Conservation (phyloP, 2,113 vertebrate genomes). For the Atherinomorus stipes region DNA sequence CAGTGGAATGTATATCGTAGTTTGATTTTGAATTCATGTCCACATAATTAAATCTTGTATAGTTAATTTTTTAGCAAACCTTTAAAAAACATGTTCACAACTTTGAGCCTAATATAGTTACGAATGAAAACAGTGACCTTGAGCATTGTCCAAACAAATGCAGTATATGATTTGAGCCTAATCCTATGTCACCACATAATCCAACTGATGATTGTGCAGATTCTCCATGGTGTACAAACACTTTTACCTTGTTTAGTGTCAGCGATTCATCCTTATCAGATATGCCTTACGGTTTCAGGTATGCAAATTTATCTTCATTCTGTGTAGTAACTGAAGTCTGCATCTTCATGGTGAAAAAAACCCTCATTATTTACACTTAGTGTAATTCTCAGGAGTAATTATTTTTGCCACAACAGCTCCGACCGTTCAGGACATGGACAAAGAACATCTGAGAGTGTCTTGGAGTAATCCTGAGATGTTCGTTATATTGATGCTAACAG, state of each 20-base stretch:
- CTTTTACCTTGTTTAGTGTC: conserved; percentile 14
- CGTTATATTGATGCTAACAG: no score
- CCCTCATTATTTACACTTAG: not conserved
- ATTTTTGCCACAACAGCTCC: no score
- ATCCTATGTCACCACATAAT: conserved; percentile 47
- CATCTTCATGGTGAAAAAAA: not conserved
- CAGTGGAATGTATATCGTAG: no score
- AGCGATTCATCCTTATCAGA: conserved; percentile 41
- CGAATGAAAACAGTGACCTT: conserved; percentile 33
- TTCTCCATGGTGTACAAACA: conserved; percentile 7
- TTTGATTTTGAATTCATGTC: no score
- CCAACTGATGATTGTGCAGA: conserved; percentile 26
- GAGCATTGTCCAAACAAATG: conserved; percentile 32
- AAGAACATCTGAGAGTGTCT: no score
- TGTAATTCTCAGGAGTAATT: no score
- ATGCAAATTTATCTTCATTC: conserved; percentile 13
- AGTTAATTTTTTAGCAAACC: not conserved
- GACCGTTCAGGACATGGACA: no score
- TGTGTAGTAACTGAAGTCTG: not conserved
- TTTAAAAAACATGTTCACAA: conserved; percentile 6
- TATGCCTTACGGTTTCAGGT: conserved; percentile 13
- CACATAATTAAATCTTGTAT: no score
- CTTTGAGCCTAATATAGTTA: not conserved
- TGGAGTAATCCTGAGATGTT: no score
- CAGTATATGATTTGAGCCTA: conserved; percentile 11